Evolutionary conservation across 2,888 invertebrate species (phyloP).

Genomic region (Euproctis similis): DNA sequence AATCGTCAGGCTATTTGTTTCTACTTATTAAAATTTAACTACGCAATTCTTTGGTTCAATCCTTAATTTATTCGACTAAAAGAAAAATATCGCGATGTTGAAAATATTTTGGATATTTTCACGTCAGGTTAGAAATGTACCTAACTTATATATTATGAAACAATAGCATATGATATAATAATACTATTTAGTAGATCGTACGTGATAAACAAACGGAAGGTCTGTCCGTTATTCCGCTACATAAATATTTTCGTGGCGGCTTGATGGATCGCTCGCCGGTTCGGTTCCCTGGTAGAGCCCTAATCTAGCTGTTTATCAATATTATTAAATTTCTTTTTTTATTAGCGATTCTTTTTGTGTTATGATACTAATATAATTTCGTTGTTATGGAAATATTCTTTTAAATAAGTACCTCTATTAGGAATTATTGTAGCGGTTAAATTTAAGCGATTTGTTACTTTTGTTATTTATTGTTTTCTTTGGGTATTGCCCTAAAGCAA

Average conservation of each 20-base stretch:
- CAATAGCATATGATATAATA: constrained; percentile 34
- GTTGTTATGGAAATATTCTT: constrained; percentile 3
- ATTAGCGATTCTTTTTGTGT: constrained; percentile 5
- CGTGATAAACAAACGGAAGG: constrained; percentile 38
- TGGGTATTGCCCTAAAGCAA: too few species aligned
- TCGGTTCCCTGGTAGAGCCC: constrained; percentile 25
- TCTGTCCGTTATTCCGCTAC: constrained; percentile 34
- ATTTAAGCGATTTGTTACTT: too few species aligned
- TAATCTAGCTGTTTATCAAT: constrained; percentile 57
- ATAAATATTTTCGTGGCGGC: constrained; percentile 53
- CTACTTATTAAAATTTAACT: too few species aligned
- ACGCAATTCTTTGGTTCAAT: too few species aligned
- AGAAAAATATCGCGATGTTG: too few species aligned
- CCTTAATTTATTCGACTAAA: too few species aligned
- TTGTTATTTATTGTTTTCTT: too few species aligned
- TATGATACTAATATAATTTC: constrained; percentile 8
- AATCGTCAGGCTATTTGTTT: too few species aligned
- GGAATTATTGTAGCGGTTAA: constrained; percentile 2
- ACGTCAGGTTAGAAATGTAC: too few species aligned
- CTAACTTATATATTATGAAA: too few species aligned
- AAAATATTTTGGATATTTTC: too few species aligned
- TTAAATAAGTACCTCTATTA: constrained; percentile 3
- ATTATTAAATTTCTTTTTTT: constrained; percentile 36
- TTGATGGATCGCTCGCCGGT: constrained; percentile 52
- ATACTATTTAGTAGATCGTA: constrained; percentile 33